Percentiles rank a stretch among this genome's conserved stretches.
Conservation (phyloP, 2,113 vertebrate genomes). For the Romanogobio albipinnatus region DNA sequence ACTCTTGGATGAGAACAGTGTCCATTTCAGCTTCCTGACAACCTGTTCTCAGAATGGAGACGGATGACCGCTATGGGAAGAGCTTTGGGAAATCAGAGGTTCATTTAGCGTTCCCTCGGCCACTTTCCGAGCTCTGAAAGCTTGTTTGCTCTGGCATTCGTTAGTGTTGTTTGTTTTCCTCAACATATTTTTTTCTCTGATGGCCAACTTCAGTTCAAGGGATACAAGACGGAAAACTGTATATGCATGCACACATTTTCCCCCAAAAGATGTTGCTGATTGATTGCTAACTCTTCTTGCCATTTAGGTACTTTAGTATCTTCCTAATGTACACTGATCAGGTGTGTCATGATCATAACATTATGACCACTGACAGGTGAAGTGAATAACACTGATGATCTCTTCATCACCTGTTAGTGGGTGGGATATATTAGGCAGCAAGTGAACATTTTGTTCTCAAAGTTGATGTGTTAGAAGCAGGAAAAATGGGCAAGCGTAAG, state of each 20-base stretch:
- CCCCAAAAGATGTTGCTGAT: background rate
- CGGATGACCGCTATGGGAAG: slow-evolving; percentile 29
- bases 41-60: slow-evolving; percentile 17
- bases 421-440: too few species aligned
- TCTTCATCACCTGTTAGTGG: too few species aligned
- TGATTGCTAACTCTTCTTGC: background rate
- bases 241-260: slow-evolving; percentile 16
- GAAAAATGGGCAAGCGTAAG: too few species aligned
- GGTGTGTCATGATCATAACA: too few species aligned
- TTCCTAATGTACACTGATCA: background rate
- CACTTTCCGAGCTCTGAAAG: slow-evolving; percentile 1
- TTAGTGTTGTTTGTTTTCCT: slow-evolving; percentile 24
- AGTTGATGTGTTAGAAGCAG: too few species aligned
- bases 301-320: background rate
- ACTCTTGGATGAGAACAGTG: background rate
- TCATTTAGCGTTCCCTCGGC: background rate
- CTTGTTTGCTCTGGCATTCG: slow-evolving; percentile 34
- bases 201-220: background rate
- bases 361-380: too few species aligned
- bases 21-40: slow-evolving; percentile 31
- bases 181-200: background rate
- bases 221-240: slow-evolving; percentile 50
- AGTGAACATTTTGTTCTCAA: too few species aligned
- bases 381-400: too few species aligned
- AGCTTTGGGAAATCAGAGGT: background rate